These are phyloP conservation scores for Apodemia duryi DNA, from an alignment of 2,888 invertebrate genomes.

Conservation along the genomic window DNA sequence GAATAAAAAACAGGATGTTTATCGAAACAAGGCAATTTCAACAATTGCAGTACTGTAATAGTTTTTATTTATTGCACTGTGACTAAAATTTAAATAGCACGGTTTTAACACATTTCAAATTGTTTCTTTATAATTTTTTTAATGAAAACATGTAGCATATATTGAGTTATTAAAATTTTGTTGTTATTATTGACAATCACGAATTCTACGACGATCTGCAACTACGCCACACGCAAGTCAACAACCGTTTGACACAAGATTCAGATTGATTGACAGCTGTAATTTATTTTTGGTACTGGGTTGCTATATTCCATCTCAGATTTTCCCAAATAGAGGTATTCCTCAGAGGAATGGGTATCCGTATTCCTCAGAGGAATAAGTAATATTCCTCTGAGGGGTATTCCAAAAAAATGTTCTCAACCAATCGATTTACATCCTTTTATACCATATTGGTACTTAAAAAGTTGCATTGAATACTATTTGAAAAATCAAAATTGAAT, in stretches of 20 bases:
- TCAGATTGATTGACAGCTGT: too few relatives aligned
- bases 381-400: too few relatives aligned
- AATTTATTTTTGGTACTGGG: too few relatives aligned
- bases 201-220: conserved; percentile 17
- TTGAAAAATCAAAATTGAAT: too few relatives aligned
- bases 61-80: conserved; percentile 17
- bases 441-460: too few relatives aligned
- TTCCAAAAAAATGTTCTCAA: too few relatives aligned
- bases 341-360: too few relatives aligned
- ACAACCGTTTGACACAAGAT: conserved; percentile 55
- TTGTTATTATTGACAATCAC: conserved; percentile 32
- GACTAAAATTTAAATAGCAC: background rate
- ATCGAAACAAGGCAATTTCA: conserved; percentile 27
- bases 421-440: too few relatives aligned
- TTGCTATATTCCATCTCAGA: too few relatives aligned
- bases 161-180: conserved; percentile 33
- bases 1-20: conserved; percentile 28
- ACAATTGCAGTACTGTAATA: conserved; percentile 22
- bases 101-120: background rate
- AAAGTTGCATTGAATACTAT: too few relatives aligned
- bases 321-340: too few relatives aligned
- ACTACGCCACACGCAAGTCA: conserved; percentile 43
- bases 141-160: conserved; percentile 1
- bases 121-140: background rate
- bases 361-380: too few relatives aligned